phyloP scores from a whole-genome alignment of 2,888 invertebrate genomes.

The Drosophila lacicola region DNA sequence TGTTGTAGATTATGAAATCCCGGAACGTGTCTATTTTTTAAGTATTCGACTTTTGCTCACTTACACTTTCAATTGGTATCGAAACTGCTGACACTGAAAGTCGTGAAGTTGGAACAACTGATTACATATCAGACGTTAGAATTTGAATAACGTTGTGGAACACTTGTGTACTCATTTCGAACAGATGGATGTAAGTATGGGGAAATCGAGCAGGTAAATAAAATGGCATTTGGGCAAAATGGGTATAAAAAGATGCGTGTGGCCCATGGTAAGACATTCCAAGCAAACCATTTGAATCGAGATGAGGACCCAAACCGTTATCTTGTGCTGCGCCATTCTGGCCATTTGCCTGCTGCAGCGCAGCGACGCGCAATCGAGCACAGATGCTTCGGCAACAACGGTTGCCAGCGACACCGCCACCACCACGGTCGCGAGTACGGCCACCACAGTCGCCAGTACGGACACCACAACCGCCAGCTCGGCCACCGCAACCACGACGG shows the following conservation, averaged over 20 bases:
- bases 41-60: background rate
- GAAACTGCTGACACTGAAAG: background rate
- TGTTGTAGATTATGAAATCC: no score
- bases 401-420: constrained; percentile 2
- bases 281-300: background rate
- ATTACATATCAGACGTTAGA: constrained; percentile 22
- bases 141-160: constrained; percentile 7
- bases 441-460: background rate
- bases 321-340: constrained; percentile 14
- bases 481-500: background rate
- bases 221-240: background rate
- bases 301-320: constrained; percentile 15
- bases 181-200: constrained; percentile 2
- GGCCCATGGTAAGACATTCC: background rate
- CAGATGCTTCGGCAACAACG: no score
- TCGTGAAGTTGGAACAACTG: constrained; percentile 15
- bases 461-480: background rate
- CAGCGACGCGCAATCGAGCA: constrained; percentile 1
- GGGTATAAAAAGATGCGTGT: constrained; percentile 21
- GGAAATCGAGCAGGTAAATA: constrained; percentile 5
- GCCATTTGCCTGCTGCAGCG: constrained; percentile 6
- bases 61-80: background rate
- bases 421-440: background rate
- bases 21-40: background rate
- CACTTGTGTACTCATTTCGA: constrained; percentile 27